These are phyloP conservation scores for Trissoscelio sp. DNA, from an alignment of 2,888 invertebrate species.

Conservation along the genomic window DNA sequence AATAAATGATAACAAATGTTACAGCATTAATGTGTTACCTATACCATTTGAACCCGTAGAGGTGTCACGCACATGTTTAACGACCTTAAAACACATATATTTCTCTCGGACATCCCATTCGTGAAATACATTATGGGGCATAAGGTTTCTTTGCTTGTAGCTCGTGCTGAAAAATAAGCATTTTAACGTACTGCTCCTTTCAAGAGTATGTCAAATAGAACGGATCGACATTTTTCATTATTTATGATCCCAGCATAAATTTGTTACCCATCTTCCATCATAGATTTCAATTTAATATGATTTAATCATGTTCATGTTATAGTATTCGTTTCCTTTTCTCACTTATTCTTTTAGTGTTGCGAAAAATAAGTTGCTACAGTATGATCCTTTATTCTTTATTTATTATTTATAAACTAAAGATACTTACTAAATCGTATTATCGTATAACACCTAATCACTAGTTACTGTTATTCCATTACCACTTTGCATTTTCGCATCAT, in stretches of 20 bases:
- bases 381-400: too few species aligned
- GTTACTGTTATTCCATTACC: not conserved
- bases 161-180: constrained; percentile 40
- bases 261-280: not conserved
- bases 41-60: constrained; percentile 51
- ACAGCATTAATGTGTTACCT: constrained; percentile 13
- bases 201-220: constrained; percentile 38
- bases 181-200: constrained; percentile 28
- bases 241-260: constrained; percentile 15
- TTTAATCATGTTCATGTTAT: too few species aligned
- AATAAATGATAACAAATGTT: constrained; percentile 39
- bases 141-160: constrained; percentile 45
- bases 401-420: too few species aligned
- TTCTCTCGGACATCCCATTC: constrained; percentile 71
- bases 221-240: constrained; percentile 7
- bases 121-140: constrained; percentile 60
- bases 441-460: too few species aligned
- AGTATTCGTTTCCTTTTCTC: too few species aligned
- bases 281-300: not conserved
- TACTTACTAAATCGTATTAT: too few species aligned
- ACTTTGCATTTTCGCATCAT: constrained; percentile 17
- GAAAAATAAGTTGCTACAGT: too few species aligned
- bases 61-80: constrained; percentile 71
- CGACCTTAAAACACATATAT: constrained; percentile 69
- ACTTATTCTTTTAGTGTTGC: too few species aligned